phyloP scores from a whole-genome alignment of 2,113 vertebrate genomes.

The Ancistrus triradiatus region DNA sequence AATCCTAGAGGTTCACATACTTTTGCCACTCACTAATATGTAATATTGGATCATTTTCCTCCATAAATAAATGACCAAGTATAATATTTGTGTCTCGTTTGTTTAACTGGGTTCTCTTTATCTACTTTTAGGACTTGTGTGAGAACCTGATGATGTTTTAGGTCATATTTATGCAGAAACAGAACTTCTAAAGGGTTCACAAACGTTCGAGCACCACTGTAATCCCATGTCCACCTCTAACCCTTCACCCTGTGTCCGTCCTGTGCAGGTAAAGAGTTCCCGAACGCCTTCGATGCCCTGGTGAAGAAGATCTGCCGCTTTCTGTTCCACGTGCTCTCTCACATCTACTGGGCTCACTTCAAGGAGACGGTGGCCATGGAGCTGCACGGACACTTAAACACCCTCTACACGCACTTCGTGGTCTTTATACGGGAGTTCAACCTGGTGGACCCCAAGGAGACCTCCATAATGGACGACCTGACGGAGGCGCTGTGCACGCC shows the following conservation, averaged over 20 bases:
- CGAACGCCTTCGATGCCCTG: slow-evolving; percentile 91
- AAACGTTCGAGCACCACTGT: too few species aligned
- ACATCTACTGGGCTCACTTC: slow-evolving; percentile 98
- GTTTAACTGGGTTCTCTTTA: too few species aligned
- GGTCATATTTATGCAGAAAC: too few species aligned
- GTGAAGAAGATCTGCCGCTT: slow-evolving; percentile 97
- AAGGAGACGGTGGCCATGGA: slow-evolving; percentile 95
- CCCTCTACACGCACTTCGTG: slow-evolving; percentile 95
- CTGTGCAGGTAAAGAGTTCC: slow-evolving; percentile 89
- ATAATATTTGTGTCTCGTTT: too few species aligned
- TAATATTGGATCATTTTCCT: too few species aligned
- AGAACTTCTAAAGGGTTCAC: too few species aligned
- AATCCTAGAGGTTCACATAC: too few species aligned
- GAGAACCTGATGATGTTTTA: too few species aligned
- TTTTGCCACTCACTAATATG: too few species aligned
- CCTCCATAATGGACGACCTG: slow-evolving; percentile 96
- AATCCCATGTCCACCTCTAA: neutral
- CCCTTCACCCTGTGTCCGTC: slow-evolving; percentile 7
- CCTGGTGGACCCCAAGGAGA: slow-evolving; percentile 98
- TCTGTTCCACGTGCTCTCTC: slow-evolving; percentile 94
- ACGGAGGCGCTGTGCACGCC: slow-evolving; percentile 88
- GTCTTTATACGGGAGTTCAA: slow-evolving; percentile 98
- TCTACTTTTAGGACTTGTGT: too few species aligned
- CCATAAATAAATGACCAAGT: too few species aligned
- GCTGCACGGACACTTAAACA: slow-evolving; percentile 98